Percentiles rank a stretch among this genome's conserved stretches.
phyloP scores from a whole-genome alignment of 1,140 invertebrate genomes.

The Pachyrhynchus sulphureomaculatus region DNA sequence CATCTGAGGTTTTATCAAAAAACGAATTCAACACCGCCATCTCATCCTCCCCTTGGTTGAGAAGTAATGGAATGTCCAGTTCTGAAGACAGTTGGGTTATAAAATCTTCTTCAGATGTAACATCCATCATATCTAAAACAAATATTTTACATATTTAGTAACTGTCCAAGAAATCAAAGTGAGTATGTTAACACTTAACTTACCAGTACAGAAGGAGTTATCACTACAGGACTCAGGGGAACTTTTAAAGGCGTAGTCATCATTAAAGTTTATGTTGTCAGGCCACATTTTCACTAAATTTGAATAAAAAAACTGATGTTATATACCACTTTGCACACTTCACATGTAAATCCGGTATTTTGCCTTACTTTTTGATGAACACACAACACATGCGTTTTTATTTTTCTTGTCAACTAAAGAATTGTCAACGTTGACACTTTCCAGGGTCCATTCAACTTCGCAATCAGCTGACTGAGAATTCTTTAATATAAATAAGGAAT shows the following conservation, averaged over 20 bases:
- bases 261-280: conserved; percentile 20
- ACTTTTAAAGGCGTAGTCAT: conserved; percentile 41
- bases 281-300: conserved; percentile 9
- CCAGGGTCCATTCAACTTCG: too few relatives aligned
- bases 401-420: background rate
- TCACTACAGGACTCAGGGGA: conserved; percentile 43
- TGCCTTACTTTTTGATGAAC: too few relatives aligned
- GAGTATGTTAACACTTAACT: background rate
- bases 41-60: conserved; percentile 45
- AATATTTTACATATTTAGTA: background rate
- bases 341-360: background rate
- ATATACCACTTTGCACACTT: background rate
- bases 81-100: conserved; percentile 44
- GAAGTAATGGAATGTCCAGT: conserved; percentile 45
- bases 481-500: too few relatives aligned
- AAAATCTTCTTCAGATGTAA: conserved; percentile 46
- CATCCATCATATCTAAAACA: conserved; percentile 38
- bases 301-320: background rate
- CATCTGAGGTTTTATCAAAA: conserved; percentile 43
- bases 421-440: background rate
- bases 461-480: too few relatives aligned
- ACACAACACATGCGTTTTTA: background rate
- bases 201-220: conserved; percentile 40
- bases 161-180: background rate
- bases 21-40: conserved; percentile 43